A percentile compares a stretch with the other conserved stretches of the same genome.
These are phyloP conservation scores for Peromyscus californicus DNA, from an alignment of 2,113 vertebrate genomes.

Conservation along the genomic window DNA sequence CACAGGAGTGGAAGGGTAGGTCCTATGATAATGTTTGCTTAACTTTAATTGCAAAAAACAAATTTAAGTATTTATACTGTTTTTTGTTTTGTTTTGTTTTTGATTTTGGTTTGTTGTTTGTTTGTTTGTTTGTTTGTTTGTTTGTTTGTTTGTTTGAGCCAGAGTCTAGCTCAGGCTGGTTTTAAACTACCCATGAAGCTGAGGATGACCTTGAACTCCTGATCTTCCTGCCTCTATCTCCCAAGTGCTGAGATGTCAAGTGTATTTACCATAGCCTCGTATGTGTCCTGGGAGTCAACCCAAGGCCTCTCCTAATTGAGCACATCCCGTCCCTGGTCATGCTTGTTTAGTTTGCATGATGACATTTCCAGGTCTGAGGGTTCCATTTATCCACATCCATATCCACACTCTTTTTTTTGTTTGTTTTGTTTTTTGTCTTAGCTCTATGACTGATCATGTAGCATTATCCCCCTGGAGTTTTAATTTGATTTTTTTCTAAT, in stretches of 20 bases:
- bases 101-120: neutral
- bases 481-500: neutral
- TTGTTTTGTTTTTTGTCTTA: neutral
- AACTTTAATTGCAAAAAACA: neutral
- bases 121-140: too few relatives aligned
- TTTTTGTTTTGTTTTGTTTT: neutral
- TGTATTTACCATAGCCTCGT: neutral
- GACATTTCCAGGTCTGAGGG: neutral
- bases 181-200: too few relatives aligned
- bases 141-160: neutral
- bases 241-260: neutral
- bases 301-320: neutral
- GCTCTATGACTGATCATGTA: fast-evolving
- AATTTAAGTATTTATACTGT: neutral
- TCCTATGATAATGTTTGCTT: neutral
- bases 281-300: neutral
- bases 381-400: neutral
- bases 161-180: neutral
- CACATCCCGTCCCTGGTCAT: neutral
- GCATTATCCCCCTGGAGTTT: fast-evolving
- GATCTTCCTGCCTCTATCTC: neutral
- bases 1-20: neutral
- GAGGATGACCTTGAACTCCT: neutral
- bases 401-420: neutral
- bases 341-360: too few relatives aligned